phyloP scores from a whole-genome alignment of 2,797 vertebrate species.

The Kryptopterus vitreolus region DNA sequence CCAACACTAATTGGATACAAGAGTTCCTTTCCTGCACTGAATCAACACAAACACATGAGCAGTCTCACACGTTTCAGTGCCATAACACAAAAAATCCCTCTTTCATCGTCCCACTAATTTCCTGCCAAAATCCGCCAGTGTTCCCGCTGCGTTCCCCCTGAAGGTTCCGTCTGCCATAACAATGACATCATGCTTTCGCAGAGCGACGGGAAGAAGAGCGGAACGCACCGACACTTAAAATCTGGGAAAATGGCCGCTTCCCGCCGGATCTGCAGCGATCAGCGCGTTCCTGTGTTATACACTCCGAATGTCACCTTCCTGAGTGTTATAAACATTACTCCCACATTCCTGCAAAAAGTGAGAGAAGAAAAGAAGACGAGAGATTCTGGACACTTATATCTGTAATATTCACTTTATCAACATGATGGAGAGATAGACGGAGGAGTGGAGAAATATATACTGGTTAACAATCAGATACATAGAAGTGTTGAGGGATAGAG shows the following conservation, averaged over 20 bases:
- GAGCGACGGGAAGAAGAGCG: background rate
- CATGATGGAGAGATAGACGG: too few relatives aligned
- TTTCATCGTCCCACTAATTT: background rate
- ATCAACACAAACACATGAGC: constrained; percentile 21
- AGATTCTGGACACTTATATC: too few relatives aligned
- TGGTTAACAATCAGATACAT: too few relatives aligned
- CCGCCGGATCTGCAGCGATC: constrained; percentile 26
- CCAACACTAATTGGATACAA: constrained; percentile 1
- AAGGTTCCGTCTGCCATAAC: constrained; percentile 9
- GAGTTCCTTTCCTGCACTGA: background rate
- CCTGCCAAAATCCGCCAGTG: constrained; percentile 12
- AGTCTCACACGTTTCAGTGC: constrained; percentile 10
- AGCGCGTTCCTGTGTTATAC: constrained; percentile 40
- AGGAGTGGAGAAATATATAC: too few relatives aligned
- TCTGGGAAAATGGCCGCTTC: constrained; percentile 39
- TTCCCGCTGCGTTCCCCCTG: background rate
- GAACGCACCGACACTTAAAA: constrained; percentile 18
- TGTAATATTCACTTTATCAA: too few relatives aligned
- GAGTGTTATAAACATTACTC: background rate
- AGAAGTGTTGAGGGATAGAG: too few relatives aligned
- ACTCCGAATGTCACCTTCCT: constrained; percentile 29
- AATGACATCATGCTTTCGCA: constrained; percentile 40
- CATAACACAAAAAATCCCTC: constrained; percentile 10
- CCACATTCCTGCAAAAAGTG: constrained; percentile 18
- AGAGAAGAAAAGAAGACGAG: constrained; percentile 35